These are phyloP conservation scores for Poeciliopsis retropinna DNA, from an alignment of 2,113 vertebrate species.

Conservation along the genomic window DNA sequence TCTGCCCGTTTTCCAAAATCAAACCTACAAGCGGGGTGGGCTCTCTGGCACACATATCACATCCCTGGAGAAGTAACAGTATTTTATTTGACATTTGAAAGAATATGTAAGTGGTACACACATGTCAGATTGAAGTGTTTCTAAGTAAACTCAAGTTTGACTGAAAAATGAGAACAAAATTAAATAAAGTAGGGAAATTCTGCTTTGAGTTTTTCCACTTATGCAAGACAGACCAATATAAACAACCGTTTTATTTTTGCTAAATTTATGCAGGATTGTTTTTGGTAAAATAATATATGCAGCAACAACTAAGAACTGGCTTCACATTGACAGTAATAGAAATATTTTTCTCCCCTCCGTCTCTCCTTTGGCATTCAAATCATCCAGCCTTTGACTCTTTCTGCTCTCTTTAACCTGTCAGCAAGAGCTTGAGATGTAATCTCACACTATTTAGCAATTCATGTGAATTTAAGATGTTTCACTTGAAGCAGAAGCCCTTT, in stretches of 20 bases:
- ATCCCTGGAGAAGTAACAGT: slow-evolving; percentile 19
- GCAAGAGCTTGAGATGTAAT: background rate
- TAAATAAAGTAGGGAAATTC: background rate
- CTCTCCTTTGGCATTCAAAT: background rate
- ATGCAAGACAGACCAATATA: background rate
- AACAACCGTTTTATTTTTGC: background rate
- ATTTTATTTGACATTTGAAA: slow-evolving; percentile 36
- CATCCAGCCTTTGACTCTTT: background rate
- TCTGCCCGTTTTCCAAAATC: slow-evolving; percentile 51
- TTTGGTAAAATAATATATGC: background rate
- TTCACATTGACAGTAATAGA: background rate
- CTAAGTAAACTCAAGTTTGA: background rate
- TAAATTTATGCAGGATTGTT: background rate
- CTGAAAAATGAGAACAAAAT: background rate
- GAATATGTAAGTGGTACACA: background rate
- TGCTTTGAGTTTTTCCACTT: background rate
- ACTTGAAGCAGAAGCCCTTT: too few species aligned
- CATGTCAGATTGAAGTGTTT: slow-evolving; percentile 9
- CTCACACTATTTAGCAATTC: background rate
- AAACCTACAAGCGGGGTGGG: slow-evolving; percentile 11
- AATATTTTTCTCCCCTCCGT: background rate
- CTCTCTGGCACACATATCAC: slow-evolving; percentile 20
- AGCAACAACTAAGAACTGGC: background rate
- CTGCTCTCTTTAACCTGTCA: background rate
- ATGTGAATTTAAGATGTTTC: background rate